phyloP scores from a whole-genome alignment of 2,797 vertebrate species.

The Pyrrhura leucotis region DNA sequence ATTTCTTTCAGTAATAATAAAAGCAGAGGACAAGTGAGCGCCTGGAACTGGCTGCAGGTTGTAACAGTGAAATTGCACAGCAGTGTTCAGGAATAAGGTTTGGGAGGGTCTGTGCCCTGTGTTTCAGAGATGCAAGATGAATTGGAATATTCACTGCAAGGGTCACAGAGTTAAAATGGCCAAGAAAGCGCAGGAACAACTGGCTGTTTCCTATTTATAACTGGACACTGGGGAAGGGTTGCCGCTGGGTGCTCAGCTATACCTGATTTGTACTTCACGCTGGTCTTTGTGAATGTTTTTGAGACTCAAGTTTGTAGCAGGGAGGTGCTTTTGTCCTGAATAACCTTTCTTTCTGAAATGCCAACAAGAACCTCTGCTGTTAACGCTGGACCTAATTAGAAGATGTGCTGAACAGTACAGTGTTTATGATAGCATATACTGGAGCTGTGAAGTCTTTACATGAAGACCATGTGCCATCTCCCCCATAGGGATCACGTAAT shows the following conservation, averaged over 20 bases:
- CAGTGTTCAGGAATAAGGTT: neutral
- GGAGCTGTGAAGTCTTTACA: neutral
- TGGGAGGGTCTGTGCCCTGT: neutral
- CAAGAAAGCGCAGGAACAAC: accelerated
- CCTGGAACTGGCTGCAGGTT: neutral
- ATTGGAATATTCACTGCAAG: neutral
- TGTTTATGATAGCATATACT: neutral
- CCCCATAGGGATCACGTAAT: accelerated
- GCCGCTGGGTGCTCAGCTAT: neutral
- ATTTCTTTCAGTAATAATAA: neutral
- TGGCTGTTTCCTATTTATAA: neutral
- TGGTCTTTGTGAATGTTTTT: neutral
- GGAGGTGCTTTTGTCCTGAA: neutral
- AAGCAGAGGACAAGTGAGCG: neutral
- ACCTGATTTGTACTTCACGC: neutral
- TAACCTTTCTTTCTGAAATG: neutral
- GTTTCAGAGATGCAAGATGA: neutral
- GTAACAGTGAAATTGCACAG: accelerated
- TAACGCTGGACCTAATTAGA: neutral
- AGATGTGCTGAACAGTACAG: neutral
- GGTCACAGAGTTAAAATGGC: neutral
- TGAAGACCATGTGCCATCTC: neutral
- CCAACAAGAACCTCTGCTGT: neutral
- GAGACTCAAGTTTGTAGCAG: neutral
- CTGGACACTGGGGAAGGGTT: neutral